Evolutionary conservation across 2,113 vertebrate species (phyloP), one percentile per base, ranked within the genome.

Genomic region (Agelaius phoeniceus): DNA sequence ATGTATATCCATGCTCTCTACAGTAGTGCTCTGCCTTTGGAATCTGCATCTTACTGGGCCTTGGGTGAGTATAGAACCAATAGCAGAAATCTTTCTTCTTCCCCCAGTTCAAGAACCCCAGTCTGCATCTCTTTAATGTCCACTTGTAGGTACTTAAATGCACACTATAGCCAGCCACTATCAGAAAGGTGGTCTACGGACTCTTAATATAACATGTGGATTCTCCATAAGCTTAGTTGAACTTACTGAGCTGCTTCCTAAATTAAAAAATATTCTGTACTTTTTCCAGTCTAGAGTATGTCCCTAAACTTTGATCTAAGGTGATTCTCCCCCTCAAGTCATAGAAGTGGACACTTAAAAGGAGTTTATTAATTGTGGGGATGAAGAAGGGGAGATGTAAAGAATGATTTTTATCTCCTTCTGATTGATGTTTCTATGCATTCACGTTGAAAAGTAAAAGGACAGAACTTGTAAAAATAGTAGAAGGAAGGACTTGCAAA

Each of bases 1-100:
- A 99, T 99, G 99, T 99, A 99, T 97, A 99, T 99, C 97, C 99
- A 99, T 84, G 98, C 98, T 90, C 98, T 99, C 93, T 99, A 98
- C 90, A 98, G 98, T 96, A 99, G 98, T 61, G 95, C 97, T 96
- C 94, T 98, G 51, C 98, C 99, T 84, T 97, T 99, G 96, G 97
- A 98, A 90, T 96, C 98, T 28, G 98, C 98, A 21, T 99, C 98
- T 27, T 98, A 98, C 26, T 99, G 99, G 99, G 98, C 99, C 4
- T 97, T 99, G 93, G 99, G 99, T 99, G 96, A 98, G 98, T 97
- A 75, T 7, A 48, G 61, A 62, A 71, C 55, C 68, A 77, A 10
- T 2, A 58, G 16, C 30, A 84, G 67, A 72, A 58, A 17, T 30
- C 21, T 23, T 88, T 48, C 31, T 76, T 75, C 35, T 44, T 22